Evolutionary conservation across 1,140 invertebrate species (phyloP).

Genomic region (Pogonomyrmex barbatus): DNA sequence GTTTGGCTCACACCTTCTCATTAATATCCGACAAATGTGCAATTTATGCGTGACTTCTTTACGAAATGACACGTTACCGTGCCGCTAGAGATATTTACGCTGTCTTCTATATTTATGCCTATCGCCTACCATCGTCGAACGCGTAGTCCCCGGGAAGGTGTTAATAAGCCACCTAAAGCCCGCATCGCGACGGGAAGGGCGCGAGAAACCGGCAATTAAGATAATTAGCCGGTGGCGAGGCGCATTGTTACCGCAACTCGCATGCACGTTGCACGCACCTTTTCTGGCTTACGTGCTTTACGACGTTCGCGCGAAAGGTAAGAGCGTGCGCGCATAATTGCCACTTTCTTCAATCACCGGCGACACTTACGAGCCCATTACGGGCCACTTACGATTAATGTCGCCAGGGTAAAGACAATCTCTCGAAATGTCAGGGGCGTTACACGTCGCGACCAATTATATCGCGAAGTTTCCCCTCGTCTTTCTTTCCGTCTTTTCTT

Average conservation of each 20-base stretch:
- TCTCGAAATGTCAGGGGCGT: constrained; percentile 54
- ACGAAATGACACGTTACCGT: neutral
- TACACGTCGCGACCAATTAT: constrained; percentile 45
- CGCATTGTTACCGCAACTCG: constrained; percentile 52
- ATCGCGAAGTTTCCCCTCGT: neutral
- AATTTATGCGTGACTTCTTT: constrained; percentile 17
- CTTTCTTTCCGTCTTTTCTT: neutral
- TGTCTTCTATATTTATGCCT: neutral
- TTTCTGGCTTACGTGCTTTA: constrained; percentile 47
- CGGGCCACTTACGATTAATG: constrained; percentile 41
- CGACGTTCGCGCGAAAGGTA: constrained; percentile 3
- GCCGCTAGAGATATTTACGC: neutral
- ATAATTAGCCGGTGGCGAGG: constrained; percentile 59
- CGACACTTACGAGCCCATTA: constrained; percentile 37
- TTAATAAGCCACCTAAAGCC: constrained; percentile 21
- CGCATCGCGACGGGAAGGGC: neutral
- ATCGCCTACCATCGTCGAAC: neutral
- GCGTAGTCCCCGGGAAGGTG: neutral
- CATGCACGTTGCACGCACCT: constrained; percentile 53
- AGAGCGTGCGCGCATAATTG: constrained; percentile 56
- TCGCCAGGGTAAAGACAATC: constrained; percentile 7
- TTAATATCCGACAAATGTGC: constrained; percentile 29
- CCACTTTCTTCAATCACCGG: constrained; percentile 50
- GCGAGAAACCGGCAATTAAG: constrained; percentile 61
- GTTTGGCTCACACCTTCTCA: neutral